These are phyloP conservation scores for Coleophora flavipennella DNA, from an alignment of 2,888 invertebrate species.

Conservation along the genomic window DNA sequence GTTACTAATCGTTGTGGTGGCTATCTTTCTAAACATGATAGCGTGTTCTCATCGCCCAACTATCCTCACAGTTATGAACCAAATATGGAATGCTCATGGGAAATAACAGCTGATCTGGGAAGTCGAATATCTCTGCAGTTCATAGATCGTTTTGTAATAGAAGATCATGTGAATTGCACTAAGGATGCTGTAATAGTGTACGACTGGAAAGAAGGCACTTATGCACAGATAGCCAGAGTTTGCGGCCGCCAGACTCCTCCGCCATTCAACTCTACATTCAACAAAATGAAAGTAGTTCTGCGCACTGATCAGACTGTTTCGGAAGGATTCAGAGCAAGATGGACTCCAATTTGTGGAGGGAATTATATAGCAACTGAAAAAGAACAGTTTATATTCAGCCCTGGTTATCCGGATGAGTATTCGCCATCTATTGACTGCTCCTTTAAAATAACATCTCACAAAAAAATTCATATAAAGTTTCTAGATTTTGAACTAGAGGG, in stretches of 20 bases:
- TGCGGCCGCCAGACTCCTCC: slow-evolving; percentile 79
- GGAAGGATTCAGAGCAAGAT: slow-evolving; percentile 81
- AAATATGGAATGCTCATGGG: slow-evolving; percentile 87
- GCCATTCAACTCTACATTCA: slow-evolving; percentile 74
- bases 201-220: slow-evolving; percentile 68
- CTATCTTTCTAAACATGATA: slow-evolving; percentile 52
- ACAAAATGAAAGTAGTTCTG: slow-evolving; percentile 79
- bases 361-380: slow-evolving; percentile 65
- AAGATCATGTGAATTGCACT: slow-evolving; percentile 77
- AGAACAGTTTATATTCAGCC: slow-evolving; percentile 76
- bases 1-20: slow-evolving; percentile 80
- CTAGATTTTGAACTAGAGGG: slow-evolving; percentile 70
- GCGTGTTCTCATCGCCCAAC: slow-evolving; percentile 70
- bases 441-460: slow-evolving; percentile 72
- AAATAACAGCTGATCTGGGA: slow-evolving; percentile 75
- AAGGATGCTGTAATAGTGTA: slow-evolving; percentile 82
- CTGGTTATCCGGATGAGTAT: slow-evolving; percentile 81
- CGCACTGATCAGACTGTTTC: slow-evolving; percentile 77
- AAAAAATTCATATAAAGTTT: slow-evolving; percentile 70
- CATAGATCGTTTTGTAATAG: slow-evolving; percentile 80
- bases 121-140: slow-evolving; percentile 80
- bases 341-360: slow-evolving; percentile 82
- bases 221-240: slow-evolving; percentile 66
- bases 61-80: slow-evolving; percentile 78
- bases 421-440: slow-evolving; percentile 72